Base-by-base conservation (phyloP, 2,888 invertebrate genomes). In the Troides aeacus region DNA sequence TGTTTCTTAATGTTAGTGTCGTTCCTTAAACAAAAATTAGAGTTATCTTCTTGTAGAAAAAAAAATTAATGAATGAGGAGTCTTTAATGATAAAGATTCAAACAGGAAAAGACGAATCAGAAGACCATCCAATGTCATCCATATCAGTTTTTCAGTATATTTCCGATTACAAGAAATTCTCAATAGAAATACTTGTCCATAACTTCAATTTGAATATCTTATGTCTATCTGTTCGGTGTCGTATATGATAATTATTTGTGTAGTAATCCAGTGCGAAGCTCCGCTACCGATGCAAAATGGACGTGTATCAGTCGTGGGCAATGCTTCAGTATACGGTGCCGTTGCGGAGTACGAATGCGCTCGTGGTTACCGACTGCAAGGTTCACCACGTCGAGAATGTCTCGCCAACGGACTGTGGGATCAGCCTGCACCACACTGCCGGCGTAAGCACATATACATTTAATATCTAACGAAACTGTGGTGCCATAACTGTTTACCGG, bases 341-440 rank as follows among this genome's bases (percentile, higher is more conserved):
- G 92, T 94, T 58, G 95, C 97, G 0, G 95, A 96, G 79, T 97
- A 97, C 81, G 92, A 93, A 8, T 98, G 98, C 81, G 93, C 94
- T 1, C 88, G 93, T 21, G 96, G 96, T 0, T 96, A 93, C 84
- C 93, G 91, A 71, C 87, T 98, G 68, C 91, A 93, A 30, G 98
- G 98, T 30, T 91, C 95, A 1, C 91, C 93, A 21, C 90, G 94
- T 64, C 91, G 97, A 50, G 93, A 93, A 36, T 98, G 98, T 77
- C 90, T 96, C 66, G 93, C 95, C 17, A 95, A 94, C 63, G 98
- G 98, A 0, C 94, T 95, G 71, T 98, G 97, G 94, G 97, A 97
- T 81, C 94, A 94, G 66, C 90, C 94, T 0, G 90, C 96, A 62
- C 97, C 98, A 0, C 93, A 92, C 63, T 98, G 98, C 83, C 93